Evolutionary conservation across 1,140 invertebrate species (phyloP).

Genomic region (Globodera rostochiensis): DNA sequence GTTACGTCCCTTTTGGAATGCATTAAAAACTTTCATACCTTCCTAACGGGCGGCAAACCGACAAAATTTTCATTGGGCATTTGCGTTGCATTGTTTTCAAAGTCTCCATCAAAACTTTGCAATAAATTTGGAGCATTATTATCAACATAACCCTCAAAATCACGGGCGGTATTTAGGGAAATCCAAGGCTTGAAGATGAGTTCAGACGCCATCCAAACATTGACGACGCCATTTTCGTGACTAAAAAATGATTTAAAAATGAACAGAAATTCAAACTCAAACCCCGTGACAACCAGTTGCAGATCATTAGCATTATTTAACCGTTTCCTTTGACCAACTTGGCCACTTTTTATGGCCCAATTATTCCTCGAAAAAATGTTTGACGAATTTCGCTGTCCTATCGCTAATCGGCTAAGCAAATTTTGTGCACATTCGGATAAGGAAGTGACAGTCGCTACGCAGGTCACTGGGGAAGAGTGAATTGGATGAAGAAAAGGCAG

Average conservation of each 20-base stretch:
- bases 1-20: no score
- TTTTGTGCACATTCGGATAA: slow-evolving; percentile 12
- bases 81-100: not conserved
- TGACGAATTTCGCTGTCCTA: slow-evolving; percentile 20
- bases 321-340: not conserved
- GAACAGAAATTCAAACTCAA: slow-evolving; percentile 2
- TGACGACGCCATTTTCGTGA: slow-evolving; percentile 37
- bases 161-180: slow-evolving; percentile 29
- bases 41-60: slow-evolving; percentile 29
- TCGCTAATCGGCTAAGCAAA: slow-evolving; percentile 24
- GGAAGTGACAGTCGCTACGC: slow-evolving; percentile 11
- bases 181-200: slow-evolving; percentile 36
- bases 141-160: slow-evolving; percentile 39
- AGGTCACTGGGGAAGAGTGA: slow-evolving; percentile 53
- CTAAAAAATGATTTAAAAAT: slow-evolving; percentile 29
- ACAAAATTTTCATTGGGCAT: slow-evolving; percentile 6
- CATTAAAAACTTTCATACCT: not conserved
- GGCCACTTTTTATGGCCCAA: slow-evolving; percentile 6
- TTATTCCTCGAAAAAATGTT: slow-evolving; percentile 31
- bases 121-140: not conserved
- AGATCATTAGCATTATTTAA: slow-evolving; percentile 3
- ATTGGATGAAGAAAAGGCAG: slow-evolving; percentile 45
- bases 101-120: slow-evolving; percentile 20
- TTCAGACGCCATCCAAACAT: slow-evolving; percentile 33
- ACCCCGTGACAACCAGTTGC: slow-evolving; percentile 31